Evolutionary conservation across 1,140 invertebrate species (phyloP).

Genomic region (Wiebesia pumilae): DNA sequence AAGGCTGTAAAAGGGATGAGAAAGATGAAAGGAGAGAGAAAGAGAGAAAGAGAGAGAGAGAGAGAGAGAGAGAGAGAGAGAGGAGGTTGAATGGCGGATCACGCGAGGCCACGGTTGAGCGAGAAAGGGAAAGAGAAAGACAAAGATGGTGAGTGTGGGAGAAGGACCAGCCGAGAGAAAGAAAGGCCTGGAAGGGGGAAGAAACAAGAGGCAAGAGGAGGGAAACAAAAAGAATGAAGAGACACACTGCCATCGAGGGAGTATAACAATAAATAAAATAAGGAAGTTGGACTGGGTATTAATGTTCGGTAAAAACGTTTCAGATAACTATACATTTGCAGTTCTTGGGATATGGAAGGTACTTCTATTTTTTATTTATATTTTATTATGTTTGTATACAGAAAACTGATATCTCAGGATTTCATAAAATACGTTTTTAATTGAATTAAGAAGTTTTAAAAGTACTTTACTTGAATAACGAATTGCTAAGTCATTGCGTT

Average conservation of each 20-base stretch:
- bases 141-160: constrained; percentile 5
- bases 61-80: constrained; percentile 57
- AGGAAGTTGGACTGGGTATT: constrained; percentile 54
- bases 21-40: constrained; percentile 53
- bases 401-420: constrained; percentile 43
- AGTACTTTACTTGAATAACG: constrained; percentile 26
- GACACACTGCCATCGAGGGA: constrained; percentile 39
- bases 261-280: constrained; percentile 55
- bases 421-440: constrained; percentile 51
- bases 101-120: constrained; percentile 48
- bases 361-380: constrained; percentile 11
- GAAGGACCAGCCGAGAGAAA: constrained; percentile 47
- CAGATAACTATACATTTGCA: constrained; percentile 54
- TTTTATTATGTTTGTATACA: constrained; percentile 37
- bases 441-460: constrained; percentile 41
- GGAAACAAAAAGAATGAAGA: constrained; percentile 49
- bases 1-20: constrained; percentile 61
- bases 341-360: constrained; percentile 44
- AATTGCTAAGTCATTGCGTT: neutral
- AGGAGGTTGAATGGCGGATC: constrained; percentile 49
- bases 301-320: constrained; percentile 54
- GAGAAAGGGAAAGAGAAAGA: constrained; percentile 56
- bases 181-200: constrained; percentile 55
- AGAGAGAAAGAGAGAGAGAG: constrained; percentile 55
- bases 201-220: constrained; percentile 58